Conservation (phyloP, 92 coral and sea anemone genomes). For the Phenganax subtilis region DNA sequence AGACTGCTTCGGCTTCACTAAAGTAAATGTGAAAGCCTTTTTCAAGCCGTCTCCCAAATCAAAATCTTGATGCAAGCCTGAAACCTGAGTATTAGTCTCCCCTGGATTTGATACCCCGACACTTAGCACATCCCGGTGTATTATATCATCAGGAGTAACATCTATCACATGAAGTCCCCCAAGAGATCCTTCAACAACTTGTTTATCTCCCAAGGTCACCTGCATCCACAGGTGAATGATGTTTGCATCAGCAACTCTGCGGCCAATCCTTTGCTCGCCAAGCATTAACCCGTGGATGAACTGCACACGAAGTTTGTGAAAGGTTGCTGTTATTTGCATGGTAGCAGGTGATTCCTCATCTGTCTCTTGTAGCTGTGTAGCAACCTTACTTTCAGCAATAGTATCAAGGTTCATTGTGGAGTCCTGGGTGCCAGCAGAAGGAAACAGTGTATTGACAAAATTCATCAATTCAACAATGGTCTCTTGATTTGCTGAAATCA, state of each 20-base stretch:
- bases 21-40: slow-evolving; percentile 77
- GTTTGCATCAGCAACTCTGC: slow-evolving; percentile 90
- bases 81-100: slow-evolving; percentile 35
- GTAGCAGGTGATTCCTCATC: slow-evolving; percentile 50
- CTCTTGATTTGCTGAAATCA: slow-evolving; percentile 79
- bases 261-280: slow-evolving; percentile 50
- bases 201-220: slow-evolving; percentile 75
- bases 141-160: slow-evolving; percentile 90
- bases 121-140: slow-evolving; percentile 68
- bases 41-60: slow-evolving; percentile 59
- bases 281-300: slow-evolving; percentile 65
- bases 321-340: slow-evolving; percentile 75
- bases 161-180: slow-evolving; percentile 87
- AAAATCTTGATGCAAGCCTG: slow-evolving; percentile 44
- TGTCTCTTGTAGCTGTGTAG: not conserved
- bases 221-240: slow-evolving; percentile 69
- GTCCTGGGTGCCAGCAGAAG: slow-evolving; percentile 48
- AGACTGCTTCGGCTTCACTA: slow-evolving; percentile 59
- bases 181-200: slow-evolving; percentile 75
- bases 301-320: slow-evolving; percentile 67
- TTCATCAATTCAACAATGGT: slow-evolving; percentile 81
- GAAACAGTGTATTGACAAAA: slow-evolving; percentile 69
- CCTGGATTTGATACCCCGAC: slow-evolving; percentile 62
- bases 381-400: slow-evolving; percentile 39
- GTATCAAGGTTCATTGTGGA: slow-evolving; percentile 42